These are phyloP conservation scores for Protodeltote pygarga DNA, from an alignment of 2,888 invertebrate genomes.

Conservation along the genomic window DNA sequence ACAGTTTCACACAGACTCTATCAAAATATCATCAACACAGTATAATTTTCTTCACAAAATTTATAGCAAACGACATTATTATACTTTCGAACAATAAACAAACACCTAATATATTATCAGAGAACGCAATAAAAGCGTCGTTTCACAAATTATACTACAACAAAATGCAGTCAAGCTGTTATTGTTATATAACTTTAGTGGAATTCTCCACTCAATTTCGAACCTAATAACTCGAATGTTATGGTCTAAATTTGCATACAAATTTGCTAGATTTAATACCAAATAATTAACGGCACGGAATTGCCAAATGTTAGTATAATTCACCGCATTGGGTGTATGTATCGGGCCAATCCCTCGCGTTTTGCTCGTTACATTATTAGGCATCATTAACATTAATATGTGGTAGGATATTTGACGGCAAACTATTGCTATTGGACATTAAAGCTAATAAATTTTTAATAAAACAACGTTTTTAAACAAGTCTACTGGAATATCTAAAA, in stretches of 20 bases:
- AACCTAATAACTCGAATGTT: conserved; percentile 29
- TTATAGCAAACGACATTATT: conserved; percentile 7
- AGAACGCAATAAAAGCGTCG: conserved; percentile 35
- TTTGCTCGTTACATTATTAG: conserved; percentile 37
- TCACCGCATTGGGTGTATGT: conserved; percentile 45
- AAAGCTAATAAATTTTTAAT: neutral
- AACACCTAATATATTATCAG: conserved; percentile 34
- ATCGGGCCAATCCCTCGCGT: conserved; percentile 35
- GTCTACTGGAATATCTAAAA: conserved; percentile 9
- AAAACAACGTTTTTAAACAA: too few species aligned
- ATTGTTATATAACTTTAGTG: conserved; percentile 22
- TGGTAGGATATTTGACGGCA: conserved; percentile 38
- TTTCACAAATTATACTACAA: conserved; percentile 39
- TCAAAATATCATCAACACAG: too few species aligned
- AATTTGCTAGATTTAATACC: conserved; percentile 29
- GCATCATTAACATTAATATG: conserved; percentile 38
- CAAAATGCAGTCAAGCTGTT: conserved; percentile 38
- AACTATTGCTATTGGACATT: conserved; percentile 33
- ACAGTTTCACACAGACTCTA: too few species aligned
- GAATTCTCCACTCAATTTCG: conserved; percentile 24
- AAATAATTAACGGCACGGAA: conserved; percentile 46
- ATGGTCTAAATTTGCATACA: conserved; percentile 26
- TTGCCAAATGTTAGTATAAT: conserved; percentile 45
- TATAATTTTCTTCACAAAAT: neutral
- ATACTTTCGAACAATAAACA: conserved; percentile 24